Base-by-base conservation (phyloP, 1,140 invertebrate species). In the Probaryconus sp. region DNA sequence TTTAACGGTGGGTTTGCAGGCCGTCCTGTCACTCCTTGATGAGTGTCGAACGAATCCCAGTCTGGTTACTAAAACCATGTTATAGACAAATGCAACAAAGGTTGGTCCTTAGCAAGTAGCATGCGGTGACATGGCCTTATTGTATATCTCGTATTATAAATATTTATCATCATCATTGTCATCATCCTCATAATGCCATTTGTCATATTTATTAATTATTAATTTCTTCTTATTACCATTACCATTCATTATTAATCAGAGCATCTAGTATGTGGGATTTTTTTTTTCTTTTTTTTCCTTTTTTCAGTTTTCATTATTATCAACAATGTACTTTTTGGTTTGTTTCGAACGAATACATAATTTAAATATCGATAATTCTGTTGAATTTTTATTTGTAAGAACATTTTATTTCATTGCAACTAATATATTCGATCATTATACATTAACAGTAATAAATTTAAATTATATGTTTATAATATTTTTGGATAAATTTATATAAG, bases 91-190 rank as follows among this genome's bases (percentile, higher is more conserved):
- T 83, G 77, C 82, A 85, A 85, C 83, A 88, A 87, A 77, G 86
- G 85, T 88, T 86, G 86, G 85, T 86, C 85, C 85, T 87, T 86
- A 87, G 85, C 81, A 88, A 87, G 80, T 87, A 88, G 86, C 86
- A 88, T 88, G 86, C 80, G 83, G 86, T 86, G 85, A 88, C 80
- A 83, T 87, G 83, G 85, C 84, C 85, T 87, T 85, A 84, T 63
- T 84, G 78, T 85, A 80, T 82, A 82, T 84, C 76, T 83, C 73
- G 65, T 76, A 77, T 78, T 78, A 77, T 82, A 75, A 79, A 71
- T 78, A 79, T 81, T n/a, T 79, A 76, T 79, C 65, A 78, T 70
- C 71, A 80, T 80, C 73, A 53, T 74, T 71, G 37, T 76, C 50
- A 80, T 72, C 64, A 75, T 76, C 67, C 63, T 71, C 61, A 65